phyloP scores from a whole-genome alignment of 2,113 vertebrate species.

The Syrmaticus mikado region DNA sequence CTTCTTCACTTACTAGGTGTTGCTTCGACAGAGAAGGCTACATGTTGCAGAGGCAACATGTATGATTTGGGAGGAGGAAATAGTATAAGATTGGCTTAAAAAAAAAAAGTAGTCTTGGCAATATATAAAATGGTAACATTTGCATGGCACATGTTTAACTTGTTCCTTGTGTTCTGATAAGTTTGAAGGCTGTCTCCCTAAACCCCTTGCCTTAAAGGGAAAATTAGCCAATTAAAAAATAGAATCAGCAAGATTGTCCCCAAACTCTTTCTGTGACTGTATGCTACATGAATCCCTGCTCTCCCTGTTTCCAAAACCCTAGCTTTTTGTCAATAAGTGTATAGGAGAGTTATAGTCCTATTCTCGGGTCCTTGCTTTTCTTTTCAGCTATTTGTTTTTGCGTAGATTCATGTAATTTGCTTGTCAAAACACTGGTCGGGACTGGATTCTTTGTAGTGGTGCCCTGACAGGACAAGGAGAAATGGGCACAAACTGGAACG shows the following conservation, averaged over 20 bases:
- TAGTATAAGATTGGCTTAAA: neutral
- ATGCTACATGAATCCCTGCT: neutral
- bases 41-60: neutral
- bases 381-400: neutral
- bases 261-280: neutral
- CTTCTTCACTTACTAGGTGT: neutral
- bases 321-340: neutral
- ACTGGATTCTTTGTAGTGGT: too few species aligned
- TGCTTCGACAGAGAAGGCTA: conserved; percentile 2
- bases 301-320: neutral
- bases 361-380: neutral
- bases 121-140: neutral
- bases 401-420: neutral
- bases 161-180: neutral
- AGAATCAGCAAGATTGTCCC: neutral
- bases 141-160: neutral
- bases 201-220: neutral
- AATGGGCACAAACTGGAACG: too few species aligned
- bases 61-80: neutral
- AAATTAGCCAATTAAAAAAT: neutral
- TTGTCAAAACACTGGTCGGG: neutral
- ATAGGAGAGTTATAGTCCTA: neutral
- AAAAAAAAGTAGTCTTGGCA: neutral
- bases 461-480: too few species aligned
- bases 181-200: neutral